A percentile compares a stretch with the other conserved stretches of the same genome.
These are phyloP conservation scores for Acipenser transmontanus DNA, from an alignment of 2,797 vertebrate species.

Conservation along the genomic window DNA sequence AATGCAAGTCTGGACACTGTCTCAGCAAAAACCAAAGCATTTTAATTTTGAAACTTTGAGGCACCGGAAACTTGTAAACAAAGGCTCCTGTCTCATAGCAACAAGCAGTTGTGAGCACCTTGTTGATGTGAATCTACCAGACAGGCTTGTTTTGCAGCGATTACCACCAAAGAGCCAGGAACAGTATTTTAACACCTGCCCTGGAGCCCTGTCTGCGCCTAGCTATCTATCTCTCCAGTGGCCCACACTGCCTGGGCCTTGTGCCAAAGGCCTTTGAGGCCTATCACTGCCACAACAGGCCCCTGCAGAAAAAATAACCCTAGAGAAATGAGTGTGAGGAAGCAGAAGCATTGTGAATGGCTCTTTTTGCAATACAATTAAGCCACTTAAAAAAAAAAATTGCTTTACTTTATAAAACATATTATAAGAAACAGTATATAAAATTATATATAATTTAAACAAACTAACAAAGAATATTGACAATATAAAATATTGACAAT, in stretches of 20 bases:
- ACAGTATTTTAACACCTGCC: slow-evolving; percentile 73
- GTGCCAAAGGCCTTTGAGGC: slow-evolving; percentile 58
- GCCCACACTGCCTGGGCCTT: slow-evolving; percentile 61
- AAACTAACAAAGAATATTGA: too few relatives aligned
- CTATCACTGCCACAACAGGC: slow-evolving; percentile 46
- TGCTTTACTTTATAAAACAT: not conserved
- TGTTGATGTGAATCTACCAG: slow-evolving; percentile 63
- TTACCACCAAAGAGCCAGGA: slow-evolving; percentile 62
- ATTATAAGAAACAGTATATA: too few relatives aligned
- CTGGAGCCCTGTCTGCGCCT: slow-evolving; percentile 59
- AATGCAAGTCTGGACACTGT: slow-evolving; percentile 50
- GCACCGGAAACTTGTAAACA: slow-evolving; percentile 70
- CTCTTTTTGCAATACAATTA: slow-evolving; percentile 18
- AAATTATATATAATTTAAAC: too few relatives aligned
- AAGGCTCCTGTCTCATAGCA: slow-evolving; percentile 71
- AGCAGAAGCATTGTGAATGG: slow-evolving; percentile 3
- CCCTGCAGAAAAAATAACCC: slow-evolving; percentile 44
- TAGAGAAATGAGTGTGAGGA: slow-evolving; percentile 28
- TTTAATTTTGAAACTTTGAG: slow-evolving; percentile 66
- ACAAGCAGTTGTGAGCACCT: slow-evolving; percentile 52
- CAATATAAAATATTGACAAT: too few relatives aligned
- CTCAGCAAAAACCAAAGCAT: slow-evolving; percentile 43
- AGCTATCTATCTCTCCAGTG: slow-evolving; percentile 56
- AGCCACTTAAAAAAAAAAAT: slow-evolving; percentile 1
- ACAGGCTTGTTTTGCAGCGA: slow-evolving; percentile 65